Evolutionary conservation across 2,113 vertebrate genomes (phyloP), one percentile per base, ranked within the genome.

Genomic region (Pitta sordida): DNA sequence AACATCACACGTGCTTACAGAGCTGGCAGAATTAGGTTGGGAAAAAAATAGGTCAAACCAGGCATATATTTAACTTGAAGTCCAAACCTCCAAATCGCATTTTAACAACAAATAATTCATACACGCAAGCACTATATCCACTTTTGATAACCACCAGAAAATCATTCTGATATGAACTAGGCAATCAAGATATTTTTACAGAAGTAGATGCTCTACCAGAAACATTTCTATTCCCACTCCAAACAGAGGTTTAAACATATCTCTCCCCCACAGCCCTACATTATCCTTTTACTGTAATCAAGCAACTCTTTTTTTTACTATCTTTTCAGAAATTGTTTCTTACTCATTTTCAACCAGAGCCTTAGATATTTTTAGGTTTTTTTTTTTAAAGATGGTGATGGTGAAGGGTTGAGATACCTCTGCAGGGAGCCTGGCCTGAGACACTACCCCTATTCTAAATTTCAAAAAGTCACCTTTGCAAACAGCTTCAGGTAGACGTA

Each of bases 11-110:
- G 0, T 46, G 46, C 67, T 71, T 58, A 60, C 24, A 73, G 46
- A 13, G 2, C 68, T 77, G 60, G 84, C 75, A 90, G 75, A 94
- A 96, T 67, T 70, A 83, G 90, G 87, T 17, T 94, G 68, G 62
- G 75, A 60, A 91, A 75, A 41, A 96, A 94, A 91, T 90, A 94
- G 87, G 84, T 95, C 91, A 92, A 69, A 91, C 48, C 13, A 85
- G 27, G 87, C 84, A 92, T 80, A 77, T 34, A 87, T 94, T 94
- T 95, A 77, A 85, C 51, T 83, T 44, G 18, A 34, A 94, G 37
- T 51, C 51, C 82, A 91, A 89, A 82, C 30, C 32, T 87, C 77
- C 62, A 56, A 71, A 58, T 51, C 0, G 0, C 77, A 60, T 67
- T 63, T 84, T 77, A 78, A 24, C 43, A 84, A 62, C 34, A 63